phyloP scores from a whole-genome alignment of 2,113 vertebrate species.

The Heloderma charlesbogerti region DNA sequence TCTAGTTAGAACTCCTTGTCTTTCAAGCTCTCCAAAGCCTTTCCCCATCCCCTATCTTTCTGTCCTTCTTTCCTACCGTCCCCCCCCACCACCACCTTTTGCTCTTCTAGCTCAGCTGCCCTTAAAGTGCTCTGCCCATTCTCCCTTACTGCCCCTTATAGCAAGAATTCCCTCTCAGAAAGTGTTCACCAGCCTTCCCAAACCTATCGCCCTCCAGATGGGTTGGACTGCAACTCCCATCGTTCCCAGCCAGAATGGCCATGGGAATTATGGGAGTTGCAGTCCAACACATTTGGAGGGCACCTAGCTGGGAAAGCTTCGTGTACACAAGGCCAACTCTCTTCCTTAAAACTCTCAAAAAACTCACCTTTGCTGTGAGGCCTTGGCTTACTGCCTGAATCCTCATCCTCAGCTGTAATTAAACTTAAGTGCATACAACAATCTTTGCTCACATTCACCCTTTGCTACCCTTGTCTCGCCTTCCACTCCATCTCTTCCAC shows the following conservation, averaged over 20 bases:
- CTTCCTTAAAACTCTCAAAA: not conserved
- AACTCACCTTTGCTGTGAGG: not conserved
- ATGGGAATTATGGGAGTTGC: no score
- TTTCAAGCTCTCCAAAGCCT: no score
- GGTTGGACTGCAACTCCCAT: no score
- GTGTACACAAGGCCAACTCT: not conserved
- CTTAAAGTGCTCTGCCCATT: not conserved
- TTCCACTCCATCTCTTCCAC: not conserved
- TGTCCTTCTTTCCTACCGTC: no score
- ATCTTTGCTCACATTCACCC: not conserved
- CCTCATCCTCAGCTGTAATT: not conserved
- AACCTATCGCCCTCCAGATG: no score
- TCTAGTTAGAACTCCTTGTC: no score
- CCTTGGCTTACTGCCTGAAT: not conserved
- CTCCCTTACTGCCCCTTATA: not conserved
- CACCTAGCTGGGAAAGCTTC: no score
- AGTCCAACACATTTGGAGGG: no score
- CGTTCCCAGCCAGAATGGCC: no score
- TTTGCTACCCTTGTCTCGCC: not conserved
- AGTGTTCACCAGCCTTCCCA: no score
- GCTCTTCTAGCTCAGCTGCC: not conserved
- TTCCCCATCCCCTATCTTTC: no score
- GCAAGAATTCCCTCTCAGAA: not conserved
- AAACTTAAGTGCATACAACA: not conserved
- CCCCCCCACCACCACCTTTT: not conserved